phyloP scores from a whole-genome alignment of 2,888 invertebrate species.

The Latrodectus hesperus region DNA sequence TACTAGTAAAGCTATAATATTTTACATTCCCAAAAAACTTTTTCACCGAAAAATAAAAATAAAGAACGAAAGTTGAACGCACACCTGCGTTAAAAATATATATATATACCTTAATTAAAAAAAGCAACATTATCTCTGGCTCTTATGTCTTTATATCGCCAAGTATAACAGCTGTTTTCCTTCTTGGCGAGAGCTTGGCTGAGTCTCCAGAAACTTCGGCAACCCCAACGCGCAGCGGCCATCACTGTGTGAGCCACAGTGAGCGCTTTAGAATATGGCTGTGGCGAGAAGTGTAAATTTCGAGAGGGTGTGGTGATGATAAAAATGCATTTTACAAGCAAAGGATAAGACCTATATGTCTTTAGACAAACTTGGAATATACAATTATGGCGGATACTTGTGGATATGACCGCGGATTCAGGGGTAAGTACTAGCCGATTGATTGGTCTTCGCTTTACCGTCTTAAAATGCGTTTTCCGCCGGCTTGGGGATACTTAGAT shows the following conservation, averaged over 20 bases:
- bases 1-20: too few relatives aligned
- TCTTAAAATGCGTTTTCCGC: neutral
- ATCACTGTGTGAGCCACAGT: slow-evolving; percentile 38
- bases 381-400: slow-evolving; percentile 44
- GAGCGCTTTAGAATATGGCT: slow-evolving; percentile 28
- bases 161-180: slow-evolving; percentile 36
- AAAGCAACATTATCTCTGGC: too few relatives aligned
- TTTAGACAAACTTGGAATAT: neutral
- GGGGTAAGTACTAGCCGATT: slow-evolving; percentile 37
- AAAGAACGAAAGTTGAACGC: too few relatives aligned
- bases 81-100: too few relatives aligned
- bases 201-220: neutral
- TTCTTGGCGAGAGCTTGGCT: slow-evolving; percentile 2
- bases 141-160: neutral
- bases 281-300: slow-evolving; percentile 12
- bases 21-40: too few relatives aligned
- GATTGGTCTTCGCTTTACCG: neutral
- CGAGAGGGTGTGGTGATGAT: slow-evolving; percentile 63
- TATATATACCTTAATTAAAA: too few relatives aligned
- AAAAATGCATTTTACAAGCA: slow-evolving; percentile 54
- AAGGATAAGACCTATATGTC: slow-evolving; percentile 45
- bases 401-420: slow-evolving; percentile 66
- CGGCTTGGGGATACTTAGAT: neutral
- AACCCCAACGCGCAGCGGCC: slow-evolving; percentile 43
- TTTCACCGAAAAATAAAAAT: too few relatives aligned